Percentiles rank a stretch among this genome's conserved stretches.
phyloP scores from a whole-genome alignment of 2,113 vertebrate species.

The Mormoops blainvillei region DNA sequence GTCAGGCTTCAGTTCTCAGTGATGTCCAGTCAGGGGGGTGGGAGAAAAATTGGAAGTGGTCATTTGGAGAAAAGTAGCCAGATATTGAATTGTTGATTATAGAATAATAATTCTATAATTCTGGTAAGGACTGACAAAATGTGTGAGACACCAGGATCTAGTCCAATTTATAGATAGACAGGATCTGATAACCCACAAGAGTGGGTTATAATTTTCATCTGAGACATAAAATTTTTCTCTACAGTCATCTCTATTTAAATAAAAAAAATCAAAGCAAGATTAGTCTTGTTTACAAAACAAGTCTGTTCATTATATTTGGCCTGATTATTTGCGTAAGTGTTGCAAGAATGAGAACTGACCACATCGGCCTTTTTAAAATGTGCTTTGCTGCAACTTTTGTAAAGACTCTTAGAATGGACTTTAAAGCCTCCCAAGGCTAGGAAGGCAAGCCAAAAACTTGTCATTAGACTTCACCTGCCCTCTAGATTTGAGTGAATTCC shows the following conservation, averaged over 20 bases:
- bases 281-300: neutral
- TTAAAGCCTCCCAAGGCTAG: neutral
- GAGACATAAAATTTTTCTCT: neutral
- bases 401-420: neutral
- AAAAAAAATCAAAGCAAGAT: neutral
- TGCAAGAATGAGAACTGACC: neutral
- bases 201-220: neutral
- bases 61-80: neutral
- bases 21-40: neutral
- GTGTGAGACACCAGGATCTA: neutral
- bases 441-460: neutral
- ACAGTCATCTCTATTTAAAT: neutral
- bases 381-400: neutral
- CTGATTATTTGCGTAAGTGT: neutral
- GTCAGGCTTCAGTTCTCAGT: neutral
- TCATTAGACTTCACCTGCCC: neutral
- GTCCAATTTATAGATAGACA: neutral
- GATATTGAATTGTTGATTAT: too few species aligned
- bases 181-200: neutral
- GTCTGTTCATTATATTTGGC: neutral
- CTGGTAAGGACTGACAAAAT: neutral
- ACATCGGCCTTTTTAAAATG: neutral
- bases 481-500: neutral
- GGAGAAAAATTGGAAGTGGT: neutral
- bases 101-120: too few species aligned